Evolutionary conservation across 2,888 invertebrate genomes (phyloP).

Genomic region (Drosophila nr. perissopoda): DNA sequence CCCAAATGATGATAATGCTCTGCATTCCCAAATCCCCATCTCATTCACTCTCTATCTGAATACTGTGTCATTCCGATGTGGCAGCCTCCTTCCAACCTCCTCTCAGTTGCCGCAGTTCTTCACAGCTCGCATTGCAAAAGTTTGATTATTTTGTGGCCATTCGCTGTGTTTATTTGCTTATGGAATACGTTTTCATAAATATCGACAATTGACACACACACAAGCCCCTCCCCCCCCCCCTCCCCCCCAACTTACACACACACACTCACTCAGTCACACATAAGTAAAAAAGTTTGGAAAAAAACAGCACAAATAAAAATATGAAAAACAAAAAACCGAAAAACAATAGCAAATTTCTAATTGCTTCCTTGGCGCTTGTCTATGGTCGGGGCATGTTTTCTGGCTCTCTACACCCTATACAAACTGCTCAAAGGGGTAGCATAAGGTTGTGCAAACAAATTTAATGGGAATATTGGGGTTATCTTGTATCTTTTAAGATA

Average conservation of each 20-base stretch:
- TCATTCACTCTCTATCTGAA: not conserved
- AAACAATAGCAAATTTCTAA: constrained; percentile 52
- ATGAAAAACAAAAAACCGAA: constrained; percentile 12
- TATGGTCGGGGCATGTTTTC: constrained; percentile 19
- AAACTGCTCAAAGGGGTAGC: not conserved
- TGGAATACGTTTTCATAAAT: constrained; percentile 47
- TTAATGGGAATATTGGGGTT: not conserved
- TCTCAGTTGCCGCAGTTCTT: not conserved
- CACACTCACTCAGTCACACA: constrained; percentile 10
- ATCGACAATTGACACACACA: constrained; percentile 53
- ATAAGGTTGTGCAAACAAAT: not conserved
- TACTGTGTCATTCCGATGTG: constrained; percentile 10
- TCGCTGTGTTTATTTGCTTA: constrained; percentile 45
- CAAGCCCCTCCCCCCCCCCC: constrained; percentile 1
- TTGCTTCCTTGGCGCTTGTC: constrained; percentile 51
- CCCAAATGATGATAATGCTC: constrained; percentile 22
- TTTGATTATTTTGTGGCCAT: constrained; percentile 41
- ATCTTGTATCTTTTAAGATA: not conserved
- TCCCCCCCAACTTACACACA: constrained; percentile 1
- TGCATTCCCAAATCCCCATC: not conserved
- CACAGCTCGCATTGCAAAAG: constrained; percentile 10
- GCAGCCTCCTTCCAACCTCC: not conserved
- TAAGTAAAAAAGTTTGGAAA: constrained; percentile 14
- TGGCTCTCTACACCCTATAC: constrained; percentile 25
- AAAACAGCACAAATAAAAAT: constrained; percentile 11